Evolutionary conservation across 2,797 vertebrate species (phyloP), one percentile per base, ranked within the genome.

Genomic region (Aselliscus stoliczkanus): DNA sequence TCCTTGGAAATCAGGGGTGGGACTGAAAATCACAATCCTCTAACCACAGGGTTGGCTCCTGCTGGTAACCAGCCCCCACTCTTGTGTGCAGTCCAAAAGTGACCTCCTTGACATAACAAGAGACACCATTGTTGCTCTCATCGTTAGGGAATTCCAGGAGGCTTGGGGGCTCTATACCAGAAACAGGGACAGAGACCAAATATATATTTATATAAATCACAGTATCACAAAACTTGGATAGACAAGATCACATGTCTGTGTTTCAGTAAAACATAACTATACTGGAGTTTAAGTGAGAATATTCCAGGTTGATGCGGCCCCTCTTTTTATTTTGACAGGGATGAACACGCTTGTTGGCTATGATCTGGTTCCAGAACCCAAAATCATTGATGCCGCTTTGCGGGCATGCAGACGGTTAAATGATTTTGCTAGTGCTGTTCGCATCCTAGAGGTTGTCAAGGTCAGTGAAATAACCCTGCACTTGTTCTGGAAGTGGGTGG

Each of bases 321-420:
- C 25, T 94, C 70, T 86, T 88, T 96, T 95, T 96, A 27, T 91
- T 50, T 91, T 97, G 94, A 65, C 97, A 99, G 99, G 99, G 75
- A 99, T 99, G 98, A 99, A 99, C 98, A 99, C 99, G 0, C 98
- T 99, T 84, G 98, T 99, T 81, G 99, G 99, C 44, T 99, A 99
- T 5, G 99, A 99, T 97, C 98, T 99, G 97, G 99, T 99, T 96
- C 99, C 99, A 0, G 99, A 99, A 97, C 99, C 99, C 97, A 99
- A 99, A 98, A 99, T 99, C 96, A 97, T 99, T 0, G 99, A 99
- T 37, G 99, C 99, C 39, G 99, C 99, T 62, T 98, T 99, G 96
- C 98, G 98, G 97, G 99, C 99, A 8, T 99, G 99, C 98, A 98
- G 99, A 93, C 99, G 99, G 98, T 98, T 99, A 98, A 98, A 99